A percentile compares a stretch with the other conserved stretches of the same genome.
Evolutionary conservation across 2,888 invertebrate genomes (phyloP).

Genomic region (Artemia sinica): DNA sequence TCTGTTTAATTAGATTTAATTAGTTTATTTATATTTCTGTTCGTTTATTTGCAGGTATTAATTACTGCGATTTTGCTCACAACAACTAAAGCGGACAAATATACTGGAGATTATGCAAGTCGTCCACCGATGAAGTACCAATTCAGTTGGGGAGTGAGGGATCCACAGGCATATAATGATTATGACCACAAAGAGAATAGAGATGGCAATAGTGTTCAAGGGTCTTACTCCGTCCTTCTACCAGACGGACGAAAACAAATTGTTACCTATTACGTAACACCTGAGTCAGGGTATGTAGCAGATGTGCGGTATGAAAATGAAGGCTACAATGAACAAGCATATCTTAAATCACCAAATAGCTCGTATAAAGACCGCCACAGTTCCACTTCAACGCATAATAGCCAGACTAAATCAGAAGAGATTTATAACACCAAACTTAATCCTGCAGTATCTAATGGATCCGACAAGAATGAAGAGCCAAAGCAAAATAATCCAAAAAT

Average conservation of each 20-base stretch:
- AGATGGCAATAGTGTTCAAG: constrained; percentile 5
- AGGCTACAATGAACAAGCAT: not conserved
- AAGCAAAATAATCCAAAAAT: too few species aligned
- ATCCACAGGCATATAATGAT: not conserved
- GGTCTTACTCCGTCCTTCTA: not conserved
- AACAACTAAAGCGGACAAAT: not conserved
- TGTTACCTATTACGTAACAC: constrained; percentile 4
- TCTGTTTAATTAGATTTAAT: too few species aligned
- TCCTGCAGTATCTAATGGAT: too few species aligned
- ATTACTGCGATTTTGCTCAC: too few species aligned
- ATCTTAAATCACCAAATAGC: not conserved
- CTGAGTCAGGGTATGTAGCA: not conserved
- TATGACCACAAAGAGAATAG: constrained; percentile 3
- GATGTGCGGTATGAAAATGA: not conserved
- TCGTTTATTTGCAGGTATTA: too few species aligned
- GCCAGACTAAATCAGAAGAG: too few species aligned
- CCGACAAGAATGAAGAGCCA: too few species aligned
- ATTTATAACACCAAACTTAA: too few species aligned
- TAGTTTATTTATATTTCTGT: too few species aligned
- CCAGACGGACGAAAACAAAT: constrained; percentile 6
- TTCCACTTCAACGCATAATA: too few species aligned
- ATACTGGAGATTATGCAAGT: not conserved
- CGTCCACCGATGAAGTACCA: not conserved
- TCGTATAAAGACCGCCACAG: too few species aligned
- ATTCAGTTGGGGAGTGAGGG: constrained; percentile 6